Evolutionary conservation across 1,140 invertebrate genomes (phyloP).

Genomic region (Coptotermes formosanus): DNA sequence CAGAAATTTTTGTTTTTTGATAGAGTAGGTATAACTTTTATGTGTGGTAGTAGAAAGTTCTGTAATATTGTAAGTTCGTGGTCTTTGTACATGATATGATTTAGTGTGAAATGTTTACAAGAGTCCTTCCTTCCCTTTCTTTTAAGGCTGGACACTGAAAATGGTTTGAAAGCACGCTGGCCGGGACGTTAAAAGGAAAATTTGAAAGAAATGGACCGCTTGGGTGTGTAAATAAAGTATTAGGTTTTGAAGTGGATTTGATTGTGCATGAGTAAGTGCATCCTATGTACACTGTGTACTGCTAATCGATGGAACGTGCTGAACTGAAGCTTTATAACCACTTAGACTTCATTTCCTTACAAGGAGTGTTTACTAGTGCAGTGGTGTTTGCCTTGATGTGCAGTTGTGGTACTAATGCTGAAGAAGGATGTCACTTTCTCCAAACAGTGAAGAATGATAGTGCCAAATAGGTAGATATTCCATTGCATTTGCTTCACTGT

Average conservation of each 20-base stretch:
- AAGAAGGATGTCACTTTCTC: background rate
- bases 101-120: conserved; percentile 8
- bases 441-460: background rate
- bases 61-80: background rate
- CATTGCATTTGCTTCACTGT: background rate
- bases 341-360: background rate
- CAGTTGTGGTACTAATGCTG: background rate
- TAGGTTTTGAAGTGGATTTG: background rate
- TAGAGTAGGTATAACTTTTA: background rate
- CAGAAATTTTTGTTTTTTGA: background rate
- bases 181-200: background rate
- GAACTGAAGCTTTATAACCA: background rate
- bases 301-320: background rate
- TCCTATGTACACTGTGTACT: background rate
- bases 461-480: background rate
- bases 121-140: background rate
- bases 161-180: background rate
- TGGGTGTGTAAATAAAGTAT: conserved; percentile 25
- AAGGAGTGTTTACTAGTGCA: background rate
- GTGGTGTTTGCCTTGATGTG: background rate
- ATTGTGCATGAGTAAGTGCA: conserved; percentile 4
- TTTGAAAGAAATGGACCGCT: conserved; percentile 12
- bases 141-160: background rate
- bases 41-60: background rate
- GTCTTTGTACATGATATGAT: background rate